A percentile compares a stretch with the other conserved stretches of the same genome.
These are phyloP conservation scores for Calcarius lapponicus DNA, from an alignment of 2,797 vertebrate species.

Conservation along the genomic window DNA sequence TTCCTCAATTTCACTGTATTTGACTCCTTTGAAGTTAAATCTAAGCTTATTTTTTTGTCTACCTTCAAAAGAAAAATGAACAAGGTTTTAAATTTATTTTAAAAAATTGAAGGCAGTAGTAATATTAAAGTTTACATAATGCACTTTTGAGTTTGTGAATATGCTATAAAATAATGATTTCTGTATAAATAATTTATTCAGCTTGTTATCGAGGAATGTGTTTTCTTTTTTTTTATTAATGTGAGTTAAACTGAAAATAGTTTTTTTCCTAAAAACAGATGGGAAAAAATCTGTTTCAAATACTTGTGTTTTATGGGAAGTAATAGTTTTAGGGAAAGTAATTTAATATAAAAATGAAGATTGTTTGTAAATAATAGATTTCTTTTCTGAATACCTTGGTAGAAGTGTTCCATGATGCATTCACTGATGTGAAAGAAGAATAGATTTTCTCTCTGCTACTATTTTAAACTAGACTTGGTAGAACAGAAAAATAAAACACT, in stretches of 20 bases:
- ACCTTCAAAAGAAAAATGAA: not conserved
- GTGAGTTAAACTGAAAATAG: not conserved
- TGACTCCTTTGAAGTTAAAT: constrained; percentile 35
- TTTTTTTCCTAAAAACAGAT: not conserved
- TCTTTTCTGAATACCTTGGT: not conserved
- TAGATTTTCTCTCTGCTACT: not conserved
- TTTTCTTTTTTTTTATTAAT: not conserved
- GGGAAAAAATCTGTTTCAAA: not conserved
- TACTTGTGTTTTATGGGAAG: not conserved
- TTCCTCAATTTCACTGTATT: not conserved
- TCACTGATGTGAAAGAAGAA: not conserved
- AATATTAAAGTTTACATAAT: not conserved
- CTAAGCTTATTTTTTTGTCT: not conserved
- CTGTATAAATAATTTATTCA: constrained; percentile 11
- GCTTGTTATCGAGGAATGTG: not conserved
- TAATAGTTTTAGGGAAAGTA: not conserved
- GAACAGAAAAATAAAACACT: not conserved
- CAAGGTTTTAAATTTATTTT: not conserved
- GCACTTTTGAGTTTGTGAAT: not conserved
- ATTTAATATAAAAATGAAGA: not conserved
- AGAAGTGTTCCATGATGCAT: not conserved
- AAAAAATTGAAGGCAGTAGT: not conserved
- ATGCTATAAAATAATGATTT: not conserved
- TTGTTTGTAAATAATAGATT: not conserved
- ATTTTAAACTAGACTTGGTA: not conserved